Conservation (phyloP, 2,797 vertebrate species). For the Syndactyla subalaris region DNA sequence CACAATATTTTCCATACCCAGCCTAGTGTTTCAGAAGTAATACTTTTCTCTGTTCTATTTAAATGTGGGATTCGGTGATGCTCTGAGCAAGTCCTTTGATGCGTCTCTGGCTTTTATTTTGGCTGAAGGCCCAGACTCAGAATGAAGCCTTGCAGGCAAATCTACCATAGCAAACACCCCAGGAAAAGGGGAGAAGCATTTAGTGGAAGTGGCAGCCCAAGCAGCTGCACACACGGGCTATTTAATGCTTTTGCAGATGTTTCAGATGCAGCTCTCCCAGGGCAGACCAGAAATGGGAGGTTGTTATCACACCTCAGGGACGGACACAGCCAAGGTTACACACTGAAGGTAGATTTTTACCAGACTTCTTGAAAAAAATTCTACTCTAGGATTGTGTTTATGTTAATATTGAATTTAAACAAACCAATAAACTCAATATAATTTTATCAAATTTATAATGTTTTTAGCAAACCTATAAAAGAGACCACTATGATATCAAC, state of each 20-base stretch:
- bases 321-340: background rate
- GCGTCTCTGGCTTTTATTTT: slow-evolving; percentile 13
- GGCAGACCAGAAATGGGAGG: background rate
- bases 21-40: background rate
- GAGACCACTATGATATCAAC: background rate
- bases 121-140: slow-evolving; percentile 20
- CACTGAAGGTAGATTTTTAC: background rate
- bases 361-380: background rate
- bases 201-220: slow-evolving; percentile 5
- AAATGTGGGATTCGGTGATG: background rate
- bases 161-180: background rate
- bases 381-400: background rate
- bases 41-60: background rate
- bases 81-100: slow-evolving; percentile 9
- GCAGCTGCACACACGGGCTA: background rate
- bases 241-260: background rate
- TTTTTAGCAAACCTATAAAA: background rate
- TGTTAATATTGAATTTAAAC: background rate
- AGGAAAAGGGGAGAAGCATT: background rate
- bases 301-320: background rate
- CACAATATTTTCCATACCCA: background rate
- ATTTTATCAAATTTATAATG: background rate
- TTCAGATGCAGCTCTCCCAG: background rate
- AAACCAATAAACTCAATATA: background rate
- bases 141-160: background rate